Conservation (phyloP, 2,113 vertebrate species). For the Lycaon pictus region DNA sequence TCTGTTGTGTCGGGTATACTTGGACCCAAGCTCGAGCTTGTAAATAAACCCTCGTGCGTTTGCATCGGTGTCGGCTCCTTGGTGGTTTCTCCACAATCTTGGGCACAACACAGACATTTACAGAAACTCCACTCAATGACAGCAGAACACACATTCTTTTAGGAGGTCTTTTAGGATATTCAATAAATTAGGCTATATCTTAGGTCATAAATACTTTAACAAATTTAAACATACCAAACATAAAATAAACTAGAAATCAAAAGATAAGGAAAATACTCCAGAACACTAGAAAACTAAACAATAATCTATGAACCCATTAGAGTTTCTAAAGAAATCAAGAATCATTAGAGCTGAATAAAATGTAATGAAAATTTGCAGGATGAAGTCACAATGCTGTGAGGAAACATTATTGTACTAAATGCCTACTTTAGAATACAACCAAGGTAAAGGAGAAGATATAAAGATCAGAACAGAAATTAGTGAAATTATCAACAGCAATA, state of each 20-base stretch:
- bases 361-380: background rate
- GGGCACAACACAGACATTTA: background rate
- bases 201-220: background rate
- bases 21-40: no score
- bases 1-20: no score
- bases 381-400: background rate
- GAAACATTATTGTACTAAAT: background rate
- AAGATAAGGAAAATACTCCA: background rate
- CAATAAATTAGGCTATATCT: background rate
- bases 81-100: no score
- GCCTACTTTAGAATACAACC: background rate
- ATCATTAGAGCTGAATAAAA: background rate
- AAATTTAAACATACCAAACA: background rate
- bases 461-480: background rate
- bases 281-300: background rate
- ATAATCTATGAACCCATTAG: background rate
- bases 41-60: no score
- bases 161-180: background rate
- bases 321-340: background rate
- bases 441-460: background rate
- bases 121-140: background rate
- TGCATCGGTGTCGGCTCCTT: no score
- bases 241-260: constrained; percentile 8
- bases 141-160: background rate
- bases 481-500: background rate